Percentiles rank a stretch among this genome's conserved stretches.
Evolutionary conservation across 2,113 vertebrate species (phyloP).

Genomic region (Tragelaphus strepsiceros): DNA sequence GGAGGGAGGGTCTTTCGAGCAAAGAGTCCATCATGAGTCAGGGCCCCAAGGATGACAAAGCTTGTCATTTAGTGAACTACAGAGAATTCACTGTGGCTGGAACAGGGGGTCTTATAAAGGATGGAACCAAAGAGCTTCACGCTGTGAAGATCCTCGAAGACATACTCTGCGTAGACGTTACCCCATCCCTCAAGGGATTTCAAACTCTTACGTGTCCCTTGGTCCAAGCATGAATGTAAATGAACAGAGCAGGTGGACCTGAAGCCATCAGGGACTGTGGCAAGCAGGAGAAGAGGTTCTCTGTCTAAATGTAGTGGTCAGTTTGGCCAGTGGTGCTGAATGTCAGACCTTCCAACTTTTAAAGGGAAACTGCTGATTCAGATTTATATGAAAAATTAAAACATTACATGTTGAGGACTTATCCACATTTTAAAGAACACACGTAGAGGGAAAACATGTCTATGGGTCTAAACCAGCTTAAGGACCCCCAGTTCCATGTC

Average conservation of each 20-base stretch:
- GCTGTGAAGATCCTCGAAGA: neutral
- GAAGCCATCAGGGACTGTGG: neutral
- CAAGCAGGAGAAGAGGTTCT: neutral
- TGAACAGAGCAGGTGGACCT: neutral
- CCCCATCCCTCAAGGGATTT: neutral
- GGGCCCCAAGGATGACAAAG: neutral
- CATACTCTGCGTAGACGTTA: neutral
- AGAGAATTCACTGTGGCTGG: neutral
- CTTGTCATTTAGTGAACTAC: neutral
- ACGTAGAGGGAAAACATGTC: neutral
- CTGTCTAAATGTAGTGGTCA: neutral
- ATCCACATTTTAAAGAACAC: neutral
- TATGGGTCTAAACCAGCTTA: neutral
- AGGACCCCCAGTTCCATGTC: neutral
- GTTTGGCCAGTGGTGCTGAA: neutral
- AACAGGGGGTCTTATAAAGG: neutral
- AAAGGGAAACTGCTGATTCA: neutral
- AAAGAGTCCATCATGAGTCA: neutral
- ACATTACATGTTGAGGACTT: neutral
- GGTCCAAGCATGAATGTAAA: neutral
- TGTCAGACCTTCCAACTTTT: neutral
- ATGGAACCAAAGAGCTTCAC: neutral
- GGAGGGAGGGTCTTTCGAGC: neutral
- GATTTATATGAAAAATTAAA: neutral
- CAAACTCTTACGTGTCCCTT: neutral